Evolutionary conservation across 2,113 vertebrate genomes (phyloP), one percentile per base, ranked within the genome.

Genomic region (Pterocles burchelli): DNA sequence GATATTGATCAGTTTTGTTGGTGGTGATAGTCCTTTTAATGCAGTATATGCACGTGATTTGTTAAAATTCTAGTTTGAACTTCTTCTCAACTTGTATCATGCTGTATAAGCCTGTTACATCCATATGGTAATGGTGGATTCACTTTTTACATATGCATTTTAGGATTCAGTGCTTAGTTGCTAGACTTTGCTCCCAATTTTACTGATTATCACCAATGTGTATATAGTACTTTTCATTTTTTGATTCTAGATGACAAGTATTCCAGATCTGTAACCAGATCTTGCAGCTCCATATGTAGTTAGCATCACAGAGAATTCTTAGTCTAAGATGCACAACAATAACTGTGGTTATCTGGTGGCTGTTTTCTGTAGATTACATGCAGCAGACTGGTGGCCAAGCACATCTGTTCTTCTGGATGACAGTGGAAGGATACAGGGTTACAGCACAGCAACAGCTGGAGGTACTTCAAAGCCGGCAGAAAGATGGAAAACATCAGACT

Each of bases 341-440:
- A 86, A 74, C 61, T 66, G 1, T 17, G 11, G 6, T 77, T 41
- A 5, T 13, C 20, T 91, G 85, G 19, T 89, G 58, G n/a, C 19
- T 89, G 20, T 85, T 90, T 93, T 89, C 31, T 75, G 25, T 95
- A 99, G 99, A 99, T 98, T 99, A 99, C 97, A 99, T 99, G 99
- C 99, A 99, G 98, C 98, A 98, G 78, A 99, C 98, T 55, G 99
- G 99, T 78, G 99, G 99, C 67, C 99, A 99, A 97, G 99, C 99
- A 14, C 99, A 99, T 97, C 99, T 99, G 83, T 99, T 99, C 97
- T 99, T 99, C 98, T 99, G 99, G 99, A 99, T 99, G 97, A 99
- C 99, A 13, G 99, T 99, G 92, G 99, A 99, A 98, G 99, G 99
- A 49, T 99, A 99, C 98, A 98, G 99, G 94, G 99, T 99, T 94